Conservation (phyloP, 2,113 vertebrate genomes). For the Sorex fumeus region DNA sequence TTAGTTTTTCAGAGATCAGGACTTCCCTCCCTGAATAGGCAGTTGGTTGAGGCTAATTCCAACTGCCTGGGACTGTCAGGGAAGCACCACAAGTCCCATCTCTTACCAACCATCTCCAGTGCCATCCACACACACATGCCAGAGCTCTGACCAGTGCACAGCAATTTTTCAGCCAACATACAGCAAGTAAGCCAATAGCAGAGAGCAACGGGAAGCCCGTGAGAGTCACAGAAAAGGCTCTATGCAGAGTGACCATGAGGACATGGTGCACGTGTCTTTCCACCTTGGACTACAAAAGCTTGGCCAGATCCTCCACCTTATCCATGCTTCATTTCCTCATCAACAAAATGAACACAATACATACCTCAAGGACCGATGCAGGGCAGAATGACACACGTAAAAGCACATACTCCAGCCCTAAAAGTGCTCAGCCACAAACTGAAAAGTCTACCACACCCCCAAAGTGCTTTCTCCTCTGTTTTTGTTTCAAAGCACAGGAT, state of each 20-base stretch:
- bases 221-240: fast-evolving
- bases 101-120: not conserved
- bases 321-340: not conserved
- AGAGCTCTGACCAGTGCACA: fast-evolving
- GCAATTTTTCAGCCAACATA: not conserved
- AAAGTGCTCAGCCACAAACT: fast-evolving
- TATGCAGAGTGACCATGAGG: fast-evolving
- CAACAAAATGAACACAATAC: not conserved
- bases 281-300: not conserved
- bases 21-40: not conserved
- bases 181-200: not conserved
- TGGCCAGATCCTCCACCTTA: not conserved
- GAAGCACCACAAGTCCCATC: not conserved
- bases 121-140: not conserved
- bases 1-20: not conserved
- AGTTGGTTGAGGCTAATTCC: not conserved
- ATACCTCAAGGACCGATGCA: not conserved
- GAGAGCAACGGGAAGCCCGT: not conserved
- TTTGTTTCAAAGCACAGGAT: not conserved
- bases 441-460: not conserved
- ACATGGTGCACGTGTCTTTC: not conserved
- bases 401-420: not conserved
- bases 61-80: not conserved
- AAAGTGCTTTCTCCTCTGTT: not conserved
- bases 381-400: not conserved